A percentile compares a stretch with the other conserved stretches of the same genome.
phyloP scores from a whole-genome alignment of 2,888 invertebrate species.

The Rapana venosa region DNA sequence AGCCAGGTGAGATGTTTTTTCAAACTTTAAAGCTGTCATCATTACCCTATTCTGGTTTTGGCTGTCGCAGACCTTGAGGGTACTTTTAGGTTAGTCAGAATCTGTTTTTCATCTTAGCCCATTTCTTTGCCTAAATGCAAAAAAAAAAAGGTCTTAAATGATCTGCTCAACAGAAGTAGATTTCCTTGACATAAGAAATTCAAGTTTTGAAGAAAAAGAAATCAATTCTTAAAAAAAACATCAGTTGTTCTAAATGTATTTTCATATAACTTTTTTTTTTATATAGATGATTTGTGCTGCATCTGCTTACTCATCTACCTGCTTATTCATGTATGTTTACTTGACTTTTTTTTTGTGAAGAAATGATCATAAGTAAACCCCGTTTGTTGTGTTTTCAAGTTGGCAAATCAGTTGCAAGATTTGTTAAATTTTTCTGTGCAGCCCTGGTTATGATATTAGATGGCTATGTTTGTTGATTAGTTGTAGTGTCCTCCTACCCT shows the following conservation, averaged over 20 bases:
- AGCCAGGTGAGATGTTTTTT: slow-evolving; percentile 70
- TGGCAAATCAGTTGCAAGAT: slow-evolving; percentile 27
- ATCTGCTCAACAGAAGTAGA: not conserved
- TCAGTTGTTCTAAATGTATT: not conserved
- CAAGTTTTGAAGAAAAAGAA: not conserved
- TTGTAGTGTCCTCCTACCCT: slow-evolving; percentile 1
- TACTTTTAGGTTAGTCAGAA: slow-evolving; percentile 1
- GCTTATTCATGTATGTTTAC: too few relatives aligned
- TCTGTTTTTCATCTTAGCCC: not conserved
- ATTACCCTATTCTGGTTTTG: slow-evolving; percentile 25
- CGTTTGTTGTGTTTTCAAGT: slow-evolving; percentile 22
- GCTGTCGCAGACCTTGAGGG: slow-evolving; percentile 39
- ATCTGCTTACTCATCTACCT: not conserved
- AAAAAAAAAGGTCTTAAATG: not conserved
- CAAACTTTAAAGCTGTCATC: not conserved
- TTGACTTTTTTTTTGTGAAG: not conserved
- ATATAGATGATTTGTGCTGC: not conserved
- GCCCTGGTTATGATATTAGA: slow-evolving; percentile 15
- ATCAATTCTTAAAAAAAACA: not conserved
- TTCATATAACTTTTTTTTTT: not conserved
- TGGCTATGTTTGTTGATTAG: slow-evolving; percentile 27
- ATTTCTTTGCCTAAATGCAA: not conserved
- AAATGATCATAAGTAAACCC: not conserved
- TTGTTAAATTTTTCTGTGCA: slow-evolving; percentile 1
- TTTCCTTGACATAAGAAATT: not conserved